These are phyloP conservation scores for Listronotus bonariensis DNA, from an alignment of 1,140 invertebrate genomes.

Conservation along the genomic window DNA sequence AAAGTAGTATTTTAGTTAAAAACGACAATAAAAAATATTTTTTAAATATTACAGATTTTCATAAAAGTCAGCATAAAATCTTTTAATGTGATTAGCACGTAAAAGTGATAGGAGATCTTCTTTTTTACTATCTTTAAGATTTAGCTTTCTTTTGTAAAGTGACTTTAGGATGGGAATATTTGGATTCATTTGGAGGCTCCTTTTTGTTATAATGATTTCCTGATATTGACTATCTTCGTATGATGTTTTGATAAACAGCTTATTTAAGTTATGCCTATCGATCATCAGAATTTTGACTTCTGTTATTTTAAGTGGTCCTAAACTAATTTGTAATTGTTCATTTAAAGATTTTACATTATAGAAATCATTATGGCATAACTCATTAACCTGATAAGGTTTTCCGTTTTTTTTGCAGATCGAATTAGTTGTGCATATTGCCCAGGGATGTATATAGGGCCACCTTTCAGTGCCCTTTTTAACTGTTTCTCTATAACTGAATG, in stretches of 20 bases:
- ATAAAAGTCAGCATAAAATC: no score
- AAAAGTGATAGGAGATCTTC: background rate
- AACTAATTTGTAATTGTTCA: no score
- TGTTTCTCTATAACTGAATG: slow-evolving; percentile 54
- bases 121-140: slow-evolving; percentile 4
- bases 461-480: slow-evolving; percentile 44
- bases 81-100: no score
- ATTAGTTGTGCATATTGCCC: slow-evolving; percentile 29
- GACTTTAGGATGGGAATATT: background rate
- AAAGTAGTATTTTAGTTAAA: no score
- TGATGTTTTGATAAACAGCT: no score
- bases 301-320: background rate
- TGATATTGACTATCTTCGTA: background rate
- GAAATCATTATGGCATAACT: slow-evolving; percentile 9
- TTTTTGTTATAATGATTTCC: slow-evolving; percentile 9
- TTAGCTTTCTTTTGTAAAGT: slow-evolving; percentile 8
- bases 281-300: slow-evolving; percentile 9
- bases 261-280: background rate
- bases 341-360: background rate
- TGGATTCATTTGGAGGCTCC: slow-evolving; percentile 3
- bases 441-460: slow-evolving; percentile 44
- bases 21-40: no score
- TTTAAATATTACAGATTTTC: no score
- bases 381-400: slow-evolving; percentile 4
- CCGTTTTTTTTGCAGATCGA: slow-evolving; percentile 26